These are phyloP conservation scores for Xenopus borealis DNA, from an alignment of 2,113 vertebrate species.

Conservation along the genomic window DNA sequence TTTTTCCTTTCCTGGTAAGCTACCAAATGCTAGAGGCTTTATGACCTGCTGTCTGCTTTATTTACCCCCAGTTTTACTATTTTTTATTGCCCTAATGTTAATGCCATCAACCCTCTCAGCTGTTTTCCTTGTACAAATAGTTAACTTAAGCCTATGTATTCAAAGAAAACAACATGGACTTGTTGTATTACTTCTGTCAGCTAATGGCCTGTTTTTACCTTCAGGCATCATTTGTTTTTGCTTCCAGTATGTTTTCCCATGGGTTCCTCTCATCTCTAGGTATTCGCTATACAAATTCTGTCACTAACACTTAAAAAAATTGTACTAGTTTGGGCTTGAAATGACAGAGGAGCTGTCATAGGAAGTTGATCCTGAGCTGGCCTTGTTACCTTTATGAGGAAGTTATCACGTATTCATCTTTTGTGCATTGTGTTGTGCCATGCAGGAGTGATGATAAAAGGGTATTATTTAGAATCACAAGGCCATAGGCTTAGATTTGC, in stretches of 20 bases:
- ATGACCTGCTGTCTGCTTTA: too few species aligned
- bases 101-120: neutral
- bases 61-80: too few species aligned
- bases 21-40: too few species aligned
- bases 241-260: constrained; percentile 17
- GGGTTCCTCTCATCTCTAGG: neutral
- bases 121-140: constrained; percentile 4
- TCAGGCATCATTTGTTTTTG: constrained; percentile 22
- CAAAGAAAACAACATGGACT: constrained; percentile 20
- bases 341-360: constrained; percentile 34
- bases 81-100: neutral
- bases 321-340: constrained; percentile 34
- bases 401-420: constrained; percentile 26
- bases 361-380: neutral
- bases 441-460: constrained; percentile 33
- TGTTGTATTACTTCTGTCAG: constrained; percentile 20
- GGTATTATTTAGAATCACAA: constrained; percentile 40
- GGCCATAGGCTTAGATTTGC: constrained; percentile 26
- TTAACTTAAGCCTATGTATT: constrained; percentile 9
- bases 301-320: constrained; percentile 28
- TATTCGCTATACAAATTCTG: constrained; percentile 9
- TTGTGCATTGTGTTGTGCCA: constrained; percentile 27
- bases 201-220: neutral
- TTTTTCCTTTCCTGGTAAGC: too few species aligned
- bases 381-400: constrained; percentile 29